Evolutionary conservation across 2,888 invertebrate genomes (phyloP).

Genomic region (Dermolepida albohirtum): DNA sequence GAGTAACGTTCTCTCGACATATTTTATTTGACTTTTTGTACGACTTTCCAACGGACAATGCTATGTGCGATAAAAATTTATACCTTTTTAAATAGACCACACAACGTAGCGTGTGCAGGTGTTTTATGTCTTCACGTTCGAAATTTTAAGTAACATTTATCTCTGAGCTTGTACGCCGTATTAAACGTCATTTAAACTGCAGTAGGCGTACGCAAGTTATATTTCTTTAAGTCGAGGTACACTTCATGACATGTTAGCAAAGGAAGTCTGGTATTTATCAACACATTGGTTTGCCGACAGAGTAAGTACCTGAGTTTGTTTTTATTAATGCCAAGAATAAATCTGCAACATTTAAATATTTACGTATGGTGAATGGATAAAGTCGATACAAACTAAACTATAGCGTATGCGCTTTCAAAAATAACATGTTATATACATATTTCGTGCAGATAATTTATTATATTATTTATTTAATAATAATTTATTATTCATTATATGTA

Average conservation of each 20-base stretch:
- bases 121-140: conserved; percentile 42
- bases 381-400: too few relatives aligned
- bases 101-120: conserved; percentile 40
- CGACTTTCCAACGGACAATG: conserved; percentile 20
- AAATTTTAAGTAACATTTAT: conserved; percentile 39
- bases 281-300: conserved; percentile 32
- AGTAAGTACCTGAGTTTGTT: conserved; percentile 26
- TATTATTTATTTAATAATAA: too few relatives aligned
- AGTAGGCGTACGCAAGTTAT: conserved; percentile 38
- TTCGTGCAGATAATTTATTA: too few relatives aligned
- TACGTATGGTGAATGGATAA: not conserved
- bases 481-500: too few relatives aligned
- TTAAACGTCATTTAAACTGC: conserved; percentile 39
- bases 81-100: conserved; percentile 41
- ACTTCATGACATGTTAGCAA: conserved; percentile 36
- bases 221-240: conserved; percentile 29
- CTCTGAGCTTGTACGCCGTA: conserved; percentile 30
- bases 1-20: conserved; percentile 7
- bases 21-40: conserved; percentile 32
- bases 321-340: conserved; percentile 5
- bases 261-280: conserved; percentile 38
- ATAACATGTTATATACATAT: too few relatives aligned
- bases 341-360: not conserved
- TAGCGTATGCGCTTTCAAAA: too few relatives aligned
- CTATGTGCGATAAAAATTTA: conserved; percentile 37